phyloP scores from a whole-genome alignment of 2,113 vertebrate genomes.

The Tapirus terrestris region DNA sequence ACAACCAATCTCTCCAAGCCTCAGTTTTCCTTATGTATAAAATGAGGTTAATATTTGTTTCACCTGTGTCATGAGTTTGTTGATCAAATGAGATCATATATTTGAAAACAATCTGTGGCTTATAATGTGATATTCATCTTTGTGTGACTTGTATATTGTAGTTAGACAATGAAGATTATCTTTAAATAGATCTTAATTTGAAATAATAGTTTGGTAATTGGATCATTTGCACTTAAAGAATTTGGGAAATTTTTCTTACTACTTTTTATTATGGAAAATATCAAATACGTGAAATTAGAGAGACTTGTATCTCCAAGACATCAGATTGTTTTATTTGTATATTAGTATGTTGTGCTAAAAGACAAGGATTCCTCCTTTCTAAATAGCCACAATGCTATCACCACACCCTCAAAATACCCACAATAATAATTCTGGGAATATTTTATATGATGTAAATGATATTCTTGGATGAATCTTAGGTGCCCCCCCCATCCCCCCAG shows the following conservation, averaged over 20 bases:
- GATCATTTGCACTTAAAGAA: neutral
- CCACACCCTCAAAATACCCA: neutral
- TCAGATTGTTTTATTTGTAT: neutral
- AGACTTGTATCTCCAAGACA: neutral
- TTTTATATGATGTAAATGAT: neutral
- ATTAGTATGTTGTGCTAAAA: neutral
- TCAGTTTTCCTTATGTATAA: neutral
- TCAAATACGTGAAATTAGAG: neutral
- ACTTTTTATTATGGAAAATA: constrained; percentile 25
- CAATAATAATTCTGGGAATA: neutral
- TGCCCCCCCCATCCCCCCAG: neutral
- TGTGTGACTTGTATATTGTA: neutral
- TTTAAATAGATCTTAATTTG: constrained; percentile 38
- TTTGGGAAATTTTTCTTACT: neutral
- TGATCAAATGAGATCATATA: neutral
- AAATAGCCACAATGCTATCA: neutral
- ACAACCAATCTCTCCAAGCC: neutral
- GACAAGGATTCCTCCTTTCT: neutral
- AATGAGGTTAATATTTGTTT: constrained; percentile 4
- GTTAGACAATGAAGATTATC: neutral
- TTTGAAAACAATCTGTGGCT: neutral
- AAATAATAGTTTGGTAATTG: constrained; percentile 18
- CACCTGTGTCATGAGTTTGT: neutral
- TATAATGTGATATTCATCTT: neutral
- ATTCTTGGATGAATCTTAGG: neutral